Conservation (phyloP, 2,113 vertebrate genomes). For the Ammospiza nelsoni region DNA sequence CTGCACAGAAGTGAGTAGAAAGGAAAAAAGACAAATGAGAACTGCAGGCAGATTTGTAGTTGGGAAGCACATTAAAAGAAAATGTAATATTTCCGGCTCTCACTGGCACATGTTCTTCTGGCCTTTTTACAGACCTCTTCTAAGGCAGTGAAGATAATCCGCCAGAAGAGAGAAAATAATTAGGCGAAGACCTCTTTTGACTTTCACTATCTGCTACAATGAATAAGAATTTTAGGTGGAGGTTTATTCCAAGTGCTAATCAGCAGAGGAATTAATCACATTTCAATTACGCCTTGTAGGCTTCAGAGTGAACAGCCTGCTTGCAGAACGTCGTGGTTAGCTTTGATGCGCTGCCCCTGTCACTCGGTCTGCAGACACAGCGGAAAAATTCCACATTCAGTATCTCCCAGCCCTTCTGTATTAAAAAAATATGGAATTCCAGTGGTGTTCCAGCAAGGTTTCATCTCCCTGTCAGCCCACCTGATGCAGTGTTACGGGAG, state of each 20-base stretch:
- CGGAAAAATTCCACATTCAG: too few species aligned
- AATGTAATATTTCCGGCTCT: slow-evolving; percentile 24
- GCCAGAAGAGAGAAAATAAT: slow-evolving; percentile 44
- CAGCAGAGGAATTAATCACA: slow-evolving; percentile 43
- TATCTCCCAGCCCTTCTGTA: background rate
- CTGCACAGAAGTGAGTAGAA: background rate
- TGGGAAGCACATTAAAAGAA: slow-evolving; percentile 46
- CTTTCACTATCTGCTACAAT: background rate
- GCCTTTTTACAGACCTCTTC: slow-evolving; percentile 39
- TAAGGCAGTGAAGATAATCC: slow-evolving; percentile 41
- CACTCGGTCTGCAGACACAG: background rate
- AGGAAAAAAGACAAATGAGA: background rate
- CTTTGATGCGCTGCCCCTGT: background rate
- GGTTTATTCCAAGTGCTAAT: slow-evolving; percentile 23
- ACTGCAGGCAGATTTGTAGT: background rate
- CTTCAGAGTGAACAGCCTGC: slow-evolving; percentile 10
- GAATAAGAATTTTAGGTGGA: slow-evolving; percentile 42
- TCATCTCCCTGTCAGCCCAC: background rate
- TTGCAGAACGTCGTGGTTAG: background rate
- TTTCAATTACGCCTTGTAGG: slow-evolving; percentile 51
- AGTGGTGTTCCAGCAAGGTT: background rate
- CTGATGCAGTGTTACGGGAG: background rate
- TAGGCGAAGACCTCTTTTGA: slow-evolving; percentile 36
- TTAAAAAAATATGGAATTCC: background rate
- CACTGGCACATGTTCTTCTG: background rate